A percentile compares a stretch with the other conserved stretches of the same genome.
phyloP scores from a whole-genome alignment of 2,797 vertebrate species.

The Caiman crocodilus region DNA sequence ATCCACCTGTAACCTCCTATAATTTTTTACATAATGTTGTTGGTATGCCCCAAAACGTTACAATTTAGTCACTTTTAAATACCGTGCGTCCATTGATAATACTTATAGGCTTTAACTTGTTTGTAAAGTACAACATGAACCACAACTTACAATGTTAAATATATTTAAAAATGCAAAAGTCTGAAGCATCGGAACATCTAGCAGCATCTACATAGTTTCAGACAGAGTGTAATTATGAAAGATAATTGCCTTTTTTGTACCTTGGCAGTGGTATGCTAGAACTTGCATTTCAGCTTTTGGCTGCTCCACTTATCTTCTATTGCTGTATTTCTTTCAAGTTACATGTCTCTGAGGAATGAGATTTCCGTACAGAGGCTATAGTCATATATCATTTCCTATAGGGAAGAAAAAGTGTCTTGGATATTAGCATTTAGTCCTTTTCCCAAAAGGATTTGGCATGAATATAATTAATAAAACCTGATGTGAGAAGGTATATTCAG shows the following conservation, averaged over 20 bases:
- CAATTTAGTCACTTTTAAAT: neutral
- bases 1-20: neutral
- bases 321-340: neutral
- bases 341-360: neutral
- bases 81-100: neutral
- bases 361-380: neutral
- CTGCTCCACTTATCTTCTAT: neutral
- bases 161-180: neutral
- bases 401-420: neutral
- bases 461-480: neutral
- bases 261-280: neutral
- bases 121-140: neutral
- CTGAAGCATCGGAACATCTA: no score
- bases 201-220: neutral
- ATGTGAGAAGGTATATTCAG: neutral
- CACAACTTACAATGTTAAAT: neutral
- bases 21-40: neutral
- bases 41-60: neutral
- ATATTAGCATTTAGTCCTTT: neutral
- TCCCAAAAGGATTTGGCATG: neutral
- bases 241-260: neutral
- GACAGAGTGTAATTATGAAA: neutral
- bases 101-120: neutral
- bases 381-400: neutral
- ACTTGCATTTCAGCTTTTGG: neutral